Percentiles rank a stretch among this genome's conserved stretches.
Conservation (phyloP, 1,140 invertebrate species). For the Orchestia grillus region DNA sequence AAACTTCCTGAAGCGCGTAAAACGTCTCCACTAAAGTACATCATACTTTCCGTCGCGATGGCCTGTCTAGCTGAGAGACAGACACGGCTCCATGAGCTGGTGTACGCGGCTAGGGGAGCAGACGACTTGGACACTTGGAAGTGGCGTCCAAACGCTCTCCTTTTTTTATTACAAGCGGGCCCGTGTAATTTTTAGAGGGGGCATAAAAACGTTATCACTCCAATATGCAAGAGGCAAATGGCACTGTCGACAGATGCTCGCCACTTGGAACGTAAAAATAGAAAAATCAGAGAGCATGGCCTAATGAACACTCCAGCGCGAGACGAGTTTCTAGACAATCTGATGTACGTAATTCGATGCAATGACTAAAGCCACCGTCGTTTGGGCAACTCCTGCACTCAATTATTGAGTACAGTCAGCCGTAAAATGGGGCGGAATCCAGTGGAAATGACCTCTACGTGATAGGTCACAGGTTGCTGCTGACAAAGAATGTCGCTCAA, state of each 20-base stretch:
- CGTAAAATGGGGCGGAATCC: background rate
- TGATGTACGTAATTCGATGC: background rate
- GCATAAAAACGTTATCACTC: conserved; percentile 40
- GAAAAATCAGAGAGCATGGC: background rate
- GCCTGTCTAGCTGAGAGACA: background rate
- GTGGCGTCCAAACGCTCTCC: background rate
- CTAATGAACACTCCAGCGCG: background rate
- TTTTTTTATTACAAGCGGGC: background rate
- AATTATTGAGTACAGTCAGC: background rate
- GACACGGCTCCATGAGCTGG: background rate
- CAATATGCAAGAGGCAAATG: background rate
- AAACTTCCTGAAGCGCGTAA: background rate
- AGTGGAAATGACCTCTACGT: background rate
- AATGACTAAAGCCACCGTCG: background rate
- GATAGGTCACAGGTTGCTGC: background rate
- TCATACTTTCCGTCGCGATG: background rate
- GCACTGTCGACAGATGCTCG: background rate
- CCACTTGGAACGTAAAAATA: background rate
- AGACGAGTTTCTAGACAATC: background rate
- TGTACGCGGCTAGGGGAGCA: background rate
- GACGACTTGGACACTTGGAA: background rate
- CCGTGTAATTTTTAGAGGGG: background rate
- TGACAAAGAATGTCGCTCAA: background rate
- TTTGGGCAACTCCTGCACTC: background rate
- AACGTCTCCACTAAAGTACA: background rate